Conservation (phyloP, 2,888 invertebrate genomes). For the Pharmacophagus antenor region DNA sequence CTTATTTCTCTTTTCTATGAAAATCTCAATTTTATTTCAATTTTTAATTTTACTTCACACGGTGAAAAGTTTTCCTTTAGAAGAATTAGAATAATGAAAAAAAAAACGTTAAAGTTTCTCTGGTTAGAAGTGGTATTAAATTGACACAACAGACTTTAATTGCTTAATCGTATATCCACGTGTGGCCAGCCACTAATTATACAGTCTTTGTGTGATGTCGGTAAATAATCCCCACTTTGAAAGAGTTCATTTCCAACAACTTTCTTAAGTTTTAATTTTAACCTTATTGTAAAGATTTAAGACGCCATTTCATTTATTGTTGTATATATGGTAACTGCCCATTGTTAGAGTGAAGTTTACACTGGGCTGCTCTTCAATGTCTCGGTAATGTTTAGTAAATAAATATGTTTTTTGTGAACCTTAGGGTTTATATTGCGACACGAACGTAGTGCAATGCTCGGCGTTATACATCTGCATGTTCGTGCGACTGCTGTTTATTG, state of each 20-base stretch:
- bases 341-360: constrained; percentile 28
- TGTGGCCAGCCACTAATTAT: constrained; percentile 7
- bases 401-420: constrained; percentile 31
- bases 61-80: background rate
- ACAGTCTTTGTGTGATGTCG: constrained; percentile 8
- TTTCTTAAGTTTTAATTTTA: background rate
- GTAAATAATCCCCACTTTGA: background rate
- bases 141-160: constrained; percentile 13
- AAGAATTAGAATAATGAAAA: background rate
- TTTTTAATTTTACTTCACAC: background rate
- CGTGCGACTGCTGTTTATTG: background rate
- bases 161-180: constrained; percentile 20
- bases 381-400: constrained; percentile 32
- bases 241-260: background rate
- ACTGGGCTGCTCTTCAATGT: constrained; percentile 25
- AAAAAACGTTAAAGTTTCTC: background rate
- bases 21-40: too few relatives aligned
- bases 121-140: constrained; percentile 12
- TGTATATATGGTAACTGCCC: constrained; percentile 20
- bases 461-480: constrained; percentile 1
- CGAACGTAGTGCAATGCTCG: background rate
- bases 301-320: constrained; percentile 1
- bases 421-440: constrained; percentile 6
- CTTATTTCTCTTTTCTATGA: too few relatives aligned
- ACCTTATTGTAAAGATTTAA: constrained; percentile 3